A percentile compares a stretch with the other conserved stretches of the same genome.
These are phyloP conservation scores for Laticauda laticaudata DNA, from an alignment of 2,113 vertebrate genomes.

Conservation along the genomic window DNA sequence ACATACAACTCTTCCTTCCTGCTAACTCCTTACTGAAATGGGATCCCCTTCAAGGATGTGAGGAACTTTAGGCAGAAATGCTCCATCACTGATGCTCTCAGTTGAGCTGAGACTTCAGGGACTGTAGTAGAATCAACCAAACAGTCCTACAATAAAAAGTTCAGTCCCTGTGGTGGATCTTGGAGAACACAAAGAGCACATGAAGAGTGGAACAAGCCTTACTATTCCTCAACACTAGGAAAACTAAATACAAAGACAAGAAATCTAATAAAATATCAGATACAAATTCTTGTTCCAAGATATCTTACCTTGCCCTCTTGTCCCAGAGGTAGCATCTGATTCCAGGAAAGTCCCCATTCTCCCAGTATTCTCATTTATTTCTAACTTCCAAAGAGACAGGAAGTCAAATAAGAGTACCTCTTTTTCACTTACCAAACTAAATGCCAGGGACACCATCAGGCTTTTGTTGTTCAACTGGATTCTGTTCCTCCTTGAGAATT, in stretches of 20 bases:
- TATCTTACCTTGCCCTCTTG: background rate
- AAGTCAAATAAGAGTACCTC: no score
- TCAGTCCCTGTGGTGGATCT: background rate
- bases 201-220: background rate
- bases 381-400: background rate
- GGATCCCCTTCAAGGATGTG: background rate
- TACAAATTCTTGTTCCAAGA: background rate
- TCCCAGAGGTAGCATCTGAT: background rate
- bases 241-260: background rate
- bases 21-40: background rate
- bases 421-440: conserved; percentile 3
- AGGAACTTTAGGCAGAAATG: background rate
- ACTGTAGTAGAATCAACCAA: background rate
- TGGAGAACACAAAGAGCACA: background rate
- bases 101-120: background rate
- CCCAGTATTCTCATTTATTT: background rate
- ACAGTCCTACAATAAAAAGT: background rate
- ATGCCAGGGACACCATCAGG: background rate
- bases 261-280: background rate
- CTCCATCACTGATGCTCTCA: background rate
- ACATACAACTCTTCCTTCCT: background rate
- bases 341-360: background rate
- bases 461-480: background rate
- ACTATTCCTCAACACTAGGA: background rate
- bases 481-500: background rate